Base-by-base conservation (phyloP, 2,797 vertebrate species). In the Falco rusticolus region DNA sequence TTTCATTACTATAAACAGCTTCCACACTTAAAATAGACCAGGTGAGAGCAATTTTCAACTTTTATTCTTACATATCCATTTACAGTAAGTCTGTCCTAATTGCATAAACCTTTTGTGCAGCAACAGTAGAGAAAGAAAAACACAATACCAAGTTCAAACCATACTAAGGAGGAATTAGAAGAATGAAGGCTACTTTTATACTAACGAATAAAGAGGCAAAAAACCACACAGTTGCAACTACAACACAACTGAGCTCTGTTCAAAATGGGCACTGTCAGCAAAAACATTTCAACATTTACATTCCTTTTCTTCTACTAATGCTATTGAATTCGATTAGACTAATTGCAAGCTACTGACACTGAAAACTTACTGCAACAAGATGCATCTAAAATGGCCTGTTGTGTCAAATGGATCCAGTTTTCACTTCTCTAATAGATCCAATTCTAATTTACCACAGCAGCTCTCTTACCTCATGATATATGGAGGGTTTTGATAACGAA, bases 401-500 rank as follows among this genome's bases (percentile, higher is more conserved):
- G n/a, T 64, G 92, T 41, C 33, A 95, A 92, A 90, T 5, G 37
- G 74, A 93, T 85, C 53, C 71, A 85, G 22, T 89, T 95, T 71
- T 93, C 80, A 87, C n/a, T 76, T 57, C 41, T 70, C 45, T 83
- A 70, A 87, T 3, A 94, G 74, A 96, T 65, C 19, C 54, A 77
- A 87, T 92, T 87, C 83, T 78, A 86, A 94, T 86, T 89, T 94
- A 89, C 45, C 88, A 71, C 37, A 90, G 64, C 39, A 90, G 75
- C 16, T 91, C 6, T 78, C 91, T 97, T 95, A 99, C 99, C 99
- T 99, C 99, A 69, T 99, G 99, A 97, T 99, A 99, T 97, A 99
- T 98, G 26, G 99, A 99, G 47, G 99, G 99, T 97, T 99, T 99
- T 53, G 99, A 99, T 96, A 99, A 98, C 2, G 99, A 99, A 51